phyloP scores from a whole-genome alignment of 1,140 invertebrate genomes.

The Chymomyza costata region DNA sequence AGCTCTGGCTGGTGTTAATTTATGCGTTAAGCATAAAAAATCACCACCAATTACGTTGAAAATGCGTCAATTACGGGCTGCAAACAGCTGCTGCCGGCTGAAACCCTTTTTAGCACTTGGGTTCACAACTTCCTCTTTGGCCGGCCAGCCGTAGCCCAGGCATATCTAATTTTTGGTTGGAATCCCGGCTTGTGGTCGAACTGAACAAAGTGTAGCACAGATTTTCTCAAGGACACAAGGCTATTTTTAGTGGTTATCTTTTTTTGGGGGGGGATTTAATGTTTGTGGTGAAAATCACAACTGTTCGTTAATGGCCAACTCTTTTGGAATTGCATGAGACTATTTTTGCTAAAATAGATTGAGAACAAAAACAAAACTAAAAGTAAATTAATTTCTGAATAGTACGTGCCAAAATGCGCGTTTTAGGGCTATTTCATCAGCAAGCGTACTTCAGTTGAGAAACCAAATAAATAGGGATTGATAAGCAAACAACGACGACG shows the following conservation, averaged over 20 bases:
- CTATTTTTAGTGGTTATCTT: slow-evolving; percentile 22
- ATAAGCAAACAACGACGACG: slow-evolving; percentile 36
- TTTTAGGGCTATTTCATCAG: neutral
- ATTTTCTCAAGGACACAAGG: slow-evolving; percentile 36
- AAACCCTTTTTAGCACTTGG: slow-evolving; percentile 65
- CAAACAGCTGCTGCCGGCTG: slow-evolving; percentile 58
- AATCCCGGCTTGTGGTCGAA: too few species aligned
- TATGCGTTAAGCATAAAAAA: slow-evolving; percentile 66
- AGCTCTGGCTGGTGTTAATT: slow-evolving; percentile 59
- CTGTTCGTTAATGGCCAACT: neutral
- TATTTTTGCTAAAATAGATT: too few species aligned
- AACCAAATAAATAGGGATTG: too few species aligned
- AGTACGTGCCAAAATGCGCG: slow-evolving; percentile 18
- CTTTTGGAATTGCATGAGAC: too few species aligned
- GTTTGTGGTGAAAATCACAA: slow-evolving; percentile 5
- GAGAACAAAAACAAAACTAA: too few species aligned
- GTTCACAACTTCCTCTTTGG: slow-evolving; percentile 13
- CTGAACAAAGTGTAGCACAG: slow-evolving; percentile 2
- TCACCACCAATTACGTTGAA: slow-evolving; percentile 61
- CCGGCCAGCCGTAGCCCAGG: slow-evolving; percentile 5
- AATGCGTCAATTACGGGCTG: slow-evolving; percentile 68
- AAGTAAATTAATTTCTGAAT: too few species aligned
- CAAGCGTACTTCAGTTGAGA: too few species aligned
- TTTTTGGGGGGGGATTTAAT: neutral
- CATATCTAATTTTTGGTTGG: slow-evolving; percentile 47